A percentile compares a stretch with the other conserved stretches of the same genome.
Evolutionary conservation across 64 coral and sea anemone genomes (phyloP).

Genomic region (Montipora capricornis): DNA sequence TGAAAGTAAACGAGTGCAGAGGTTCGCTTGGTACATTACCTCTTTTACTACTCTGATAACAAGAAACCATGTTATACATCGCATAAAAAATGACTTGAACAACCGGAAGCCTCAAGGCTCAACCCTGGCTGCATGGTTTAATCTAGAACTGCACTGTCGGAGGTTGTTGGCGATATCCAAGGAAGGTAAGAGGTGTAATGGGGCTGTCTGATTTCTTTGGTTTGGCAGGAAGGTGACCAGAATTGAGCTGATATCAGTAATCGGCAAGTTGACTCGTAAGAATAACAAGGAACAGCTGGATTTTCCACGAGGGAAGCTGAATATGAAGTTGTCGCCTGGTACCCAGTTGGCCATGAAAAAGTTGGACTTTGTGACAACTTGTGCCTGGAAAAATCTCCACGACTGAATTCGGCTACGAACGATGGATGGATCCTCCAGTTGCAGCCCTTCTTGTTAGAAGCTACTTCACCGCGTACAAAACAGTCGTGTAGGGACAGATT

Average conservation of each 20-base stretch:
- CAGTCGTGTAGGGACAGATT: conserved; percentile 76
- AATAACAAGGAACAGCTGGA: neutral
- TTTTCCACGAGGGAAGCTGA: neutral
- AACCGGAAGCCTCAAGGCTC: too few relatives aligned
- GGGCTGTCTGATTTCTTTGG: neutral
- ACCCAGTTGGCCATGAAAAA: neutral
- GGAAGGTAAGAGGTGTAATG: neutral
- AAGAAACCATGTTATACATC: too few relatives aligned
- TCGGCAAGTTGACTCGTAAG: neutral
- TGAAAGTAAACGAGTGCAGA: too few relatives aligned
- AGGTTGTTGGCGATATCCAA: neutral
- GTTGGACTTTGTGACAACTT: conserved; percentile 21
- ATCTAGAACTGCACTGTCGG: too few relatives aligned
- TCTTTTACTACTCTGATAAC: too few relatives aligned
- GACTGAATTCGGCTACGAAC: conserved; percentile 35
- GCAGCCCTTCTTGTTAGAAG: conserved; percentile 48
- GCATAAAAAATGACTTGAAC: too few relatives aligned
- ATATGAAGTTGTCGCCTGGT: conserved; percentile 10
- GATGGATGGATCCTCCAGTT: conserved; percentile 63
- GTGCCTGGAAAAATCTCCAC: conserved; percentile 49
- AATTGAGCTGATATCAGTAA: neutral
- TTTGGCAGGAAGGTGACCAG: neutral
- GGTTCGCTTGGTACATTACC: too few relatives aligned
- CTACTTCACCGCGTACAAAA: conserved; percentile 60
- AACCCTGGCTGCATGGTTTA: too few relatives aligned